phyloP scores from a whole-genome alignment of 2,113 vertebrate genomes.

The Epinephelus moara region DNA sequence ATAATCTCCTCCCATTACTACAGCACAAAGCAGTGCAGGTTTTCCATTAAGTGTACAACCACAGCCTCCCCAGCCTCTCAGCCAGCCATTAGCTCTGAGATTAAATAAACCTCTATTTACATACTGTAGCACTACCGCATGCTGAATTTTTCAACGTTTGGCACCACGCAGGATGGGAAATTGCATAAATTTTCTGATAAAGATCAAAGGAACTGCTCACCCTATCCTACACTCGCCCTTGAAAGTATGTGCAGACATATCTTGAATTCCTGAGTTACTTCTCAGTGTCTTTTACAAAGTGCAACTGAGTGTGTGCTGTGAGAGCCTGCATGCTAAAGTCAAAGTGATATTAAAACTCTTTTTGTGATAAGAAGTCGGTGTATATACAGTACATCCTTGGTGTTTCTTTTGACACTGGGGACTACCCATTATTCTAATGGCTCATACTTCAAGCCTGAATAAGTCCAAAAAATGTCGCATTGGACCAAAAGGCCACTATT shows the following conservation, averaged over 20 bases:
- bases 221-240: constrained; percentile 35
- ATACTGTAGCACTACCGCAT: constrained; percentile 39
- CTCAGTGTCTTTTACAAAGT: constrained; percentile 3
- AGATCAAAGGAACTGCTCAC: constrained; percentile 48
- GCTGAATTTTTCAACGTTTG: constrained; percentile 40
- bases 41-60: constrained; percentile 78
- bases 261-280: constrained; percentile 29
- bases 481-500: too few relatives aligned
- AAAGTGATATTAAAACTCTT: not conserved
- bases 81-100: constrained; percentile 66
- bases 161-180: constrained; percentile 24
- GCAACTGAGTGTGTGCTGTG: not conserved
- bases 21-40: constrained; percentile 75
- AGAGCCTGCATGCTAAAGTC: not conserved
- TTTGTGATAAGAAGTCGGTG: not conserved
- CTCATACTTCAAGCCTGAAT: too few relatives aligned
- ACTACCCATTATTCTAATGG: too few relatives aligned
- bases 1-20: constrained; percentile 81
- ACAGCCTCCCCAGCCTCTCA: constrained; percentile 65
- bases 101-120: constrained; percentile 73
- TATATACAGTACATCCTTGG: not conserved
- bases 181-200: constrained; percentile 38
- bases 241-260: constrained; percentile 22
- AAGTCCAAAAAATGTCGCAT: too few relatives aligned
- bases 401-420: not conserved